These are phyloP conservation scores for Halcyon chelicuti DNA, from an alignment of 2,797 vertebrate genomes.

Conservation along the genomic window DNA sequence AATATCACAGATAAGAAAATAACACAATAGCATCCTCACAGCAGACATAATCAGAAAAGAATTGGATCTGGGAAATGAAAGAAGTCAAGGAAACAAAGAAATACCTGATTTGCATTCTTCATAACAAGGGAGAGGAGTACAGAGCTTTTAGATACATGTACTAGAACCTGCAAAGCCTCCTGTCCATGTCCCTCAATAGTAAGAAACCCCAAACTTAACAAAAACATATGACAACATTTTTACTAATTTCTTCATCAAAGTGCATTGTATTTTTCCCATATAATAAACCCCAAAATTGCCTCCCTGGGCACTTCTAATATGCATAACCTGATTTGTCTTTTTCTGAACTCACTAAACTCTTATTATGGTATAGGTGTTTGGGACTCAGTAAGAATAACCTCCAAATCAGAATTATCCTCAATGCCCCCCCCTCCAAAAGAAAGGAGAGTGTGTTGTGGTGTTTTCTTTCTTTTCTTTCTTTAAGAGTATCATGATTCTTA, in stretches of 20 bases:
- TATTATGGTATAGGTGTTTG: not conserved
- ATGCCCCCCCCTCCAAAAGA: not conserved
- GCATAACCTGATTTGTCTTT: not conserved
- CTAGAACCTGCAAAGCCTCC: not conserved
- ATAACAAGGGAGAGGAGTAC: not conserved
- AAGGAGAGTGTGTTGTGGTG: rapidly evolving
- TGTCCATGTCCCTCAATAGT: not conserved
- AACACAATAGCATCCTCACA: not conserved
- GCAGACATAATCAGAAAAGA: not conserved
- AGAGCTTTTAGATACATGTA: not conserved
- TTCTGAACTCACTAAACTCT: not conserved
- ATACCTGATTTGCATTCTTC: rapidly evolving
- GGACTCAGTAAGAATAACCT: not conserved
- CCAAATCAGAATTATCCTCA: not conserved
- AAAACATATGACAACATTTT: not conserved
- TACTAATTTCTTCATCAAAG: not conserved
- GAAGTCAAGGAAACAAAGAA: not conserved
- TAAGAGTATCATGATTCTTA: not conserved
- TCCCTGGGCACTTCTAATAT: not conserved
- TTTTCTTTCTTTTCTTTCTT: not conserved
- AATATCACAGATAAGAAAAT: not conserved
- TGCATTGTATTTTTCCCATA: not conserved
- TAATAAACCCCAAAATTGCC: not conserved
- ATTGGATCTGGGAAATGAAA: not conserved
- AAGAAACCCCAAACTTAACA: not conserved